phyloP scores from a whole-genome alignment of 2,888 invertebrate species.

The Epinotia nisella region DNA sequence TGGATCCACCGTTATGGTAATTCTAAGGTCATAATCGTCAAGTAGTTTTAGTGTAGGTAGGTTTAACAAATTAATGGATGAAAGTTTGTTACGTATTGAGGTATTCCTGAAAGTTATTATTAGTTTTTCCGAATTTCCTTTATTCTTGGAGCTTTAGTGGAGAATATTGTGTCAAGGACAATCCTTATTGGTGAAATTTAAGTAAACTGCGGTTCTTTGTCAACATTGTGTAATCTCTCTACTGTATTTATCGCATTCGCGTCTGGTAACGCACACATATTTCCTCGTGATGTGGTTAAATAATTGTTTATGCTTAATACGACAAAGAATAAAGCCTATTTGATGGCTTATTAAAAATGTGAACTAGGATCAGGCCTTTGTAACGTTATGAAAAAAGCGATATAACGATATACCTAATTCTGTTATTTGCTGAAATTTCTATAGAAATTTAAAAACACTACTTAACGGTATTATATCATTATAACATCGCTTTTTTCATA shows the following conservation, averaged over 20 bases:
- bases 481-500: too few relatives aligned
- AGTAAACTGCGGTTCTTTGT: slow-evolving; percentile 1
- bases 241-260: neutral
- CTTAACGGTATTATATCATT: too few relatives aligned
- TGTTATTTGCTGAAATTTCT: too few relatives aligned
- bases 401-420: too few relatives aligned
- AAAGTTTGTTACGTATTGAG: slow-evolving; percentile 33
- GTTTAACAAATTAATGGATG: slow-evolving; percentile 42
- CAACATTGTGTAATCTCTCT: slow-evolving; percentile 21
- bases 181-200: neutral
- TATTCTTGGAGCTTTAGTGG: neutral
- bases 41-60: slow-evolving; percentile 42
- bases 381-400: too few relatives aligned
- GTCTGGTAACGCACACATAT: neutral
- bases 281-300: too few relatives aligned
- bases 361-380: too few relatives aligned
- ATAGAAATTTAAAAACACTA: too few relatives aligned
- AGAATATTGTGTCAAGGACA: neutral
- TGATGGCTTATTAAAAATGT: neutral
- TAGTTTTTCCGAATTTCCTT: slow-evolving; percentile 10
- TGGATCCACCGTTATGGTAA: slow-evolving; percentile 25
- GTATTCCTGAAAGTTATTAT: slow-evolving; percentile 31
- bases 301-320: too few relatives aligned
- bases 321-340: neutral
- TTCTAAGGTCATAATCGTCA: slow-evolving; percentile 31